phyloP scores from a whole-genome alignment of 2,888 invertebrate genomes.

The Erynnis tages region DNA sequence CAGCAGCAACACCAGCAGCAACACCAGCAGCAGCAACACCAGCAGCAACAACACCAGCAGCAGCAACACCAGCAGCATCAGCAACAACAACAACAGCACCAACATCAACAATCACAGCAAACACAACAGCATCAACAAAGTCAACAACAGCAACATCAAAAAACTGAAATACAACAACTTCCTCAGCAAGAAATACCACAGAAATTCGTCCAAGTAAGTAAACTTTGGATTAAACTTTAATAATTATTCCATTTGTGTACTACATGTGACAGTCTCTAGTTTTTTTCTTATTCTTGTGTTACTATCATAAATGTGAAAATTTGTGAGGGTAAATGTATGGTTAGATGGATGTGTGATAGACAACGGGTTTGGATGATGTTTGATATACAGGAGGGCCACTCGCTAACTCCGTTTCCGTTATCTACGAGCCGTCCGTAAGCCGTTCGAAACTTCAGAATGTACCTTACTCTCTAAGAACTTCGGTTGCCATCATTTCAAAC shows the following conservation, averaged over 20 bases:
- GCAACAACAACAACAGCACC: constrained; percentile 67
- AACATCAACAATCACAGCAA: constrained; percentile 51
- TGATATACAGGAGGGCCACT: too few relatives aligned
- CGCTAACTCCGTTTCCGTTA: too few relatives aligned
- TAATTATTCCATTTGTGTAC: background rate
- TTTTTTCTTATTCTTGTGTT: background rate
- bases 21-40: constrained; percentile 51
- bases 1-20: constrained; percentile 69
- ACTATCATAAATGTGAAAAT: background rate
- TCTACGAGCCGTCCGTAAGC: too few relatives aligned
- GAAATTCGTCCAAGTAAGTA: constrained; percentile 67
- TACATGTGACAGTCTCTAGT: background rate
- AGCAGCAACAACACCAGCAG: constrained; percentile 58
- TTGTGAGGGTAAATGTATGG: too few relatives aligned
- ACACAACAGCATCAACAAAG: constrained; percentile 60
- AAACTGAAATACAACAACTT: constrained; percentile 66
- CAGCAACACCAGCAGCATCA: constrained; percentile 61
- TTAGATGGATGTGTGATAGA: too few relatives aligned
- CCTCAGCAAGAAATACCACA: constrained; percentile 74
- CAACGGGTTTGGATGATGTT: too few relatives aligned
- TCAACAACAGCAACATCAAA: constrained; percentile 57
- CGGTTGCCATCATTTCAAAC: too few relatives aligned
- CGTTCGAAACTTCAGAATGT: too few relatives aligned
- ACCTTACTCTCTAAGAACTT: too few relatives aligned
- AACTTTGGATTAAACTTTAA: background rate